Base-by-base conservation (phyloP, 2,113 vertebrate species). In the Hippocampus barbouri region DNA sequence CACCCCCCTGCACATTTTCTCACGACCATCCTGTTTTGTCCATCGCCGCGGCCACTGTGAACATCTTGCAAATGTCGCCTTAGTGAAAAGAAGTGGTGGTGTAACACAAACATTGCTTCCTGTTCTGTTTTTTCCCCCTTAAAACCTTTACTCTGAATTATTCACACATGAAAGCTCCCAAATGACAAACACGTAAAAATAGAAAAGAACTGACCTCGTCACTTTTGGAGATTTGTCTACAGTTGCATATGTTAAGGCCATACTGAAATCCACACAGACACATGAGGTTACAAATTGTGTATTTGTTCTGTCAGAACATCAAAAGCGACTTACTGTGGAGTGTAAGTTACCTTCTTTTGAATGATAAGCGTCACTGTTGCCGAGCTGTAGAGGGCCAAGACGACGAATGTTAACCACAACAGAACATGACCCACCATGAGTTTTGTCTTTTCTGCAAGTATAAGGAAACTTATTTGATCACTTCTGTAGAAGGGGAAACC, bases 331-430 rank as follows among this genome's bases (percentile, higher is more conserved):
- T 6, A 38, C 5, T 38, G 5, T 38, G 34, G 34, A 11, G 0
- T 40, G 5, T 2, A 40, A n/a, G 8, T 76, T 82, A 91, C 90
- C 89, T 87, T 90, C 79, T 90, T 92, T 12, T 75, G 18, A 66
- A 89, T 45, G 20, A 88, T 76, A 9, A 91, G 72, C 0, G 54
- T 51, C 69, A 86, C 38, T 43, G 90, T 1, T 2, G 38, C 70
- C 38, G 86, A 16, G 69, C 73, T 89, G 77, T 87, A 91, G 62
- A 87, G 30, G 51, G 57, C 47, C 75, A 90, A 49, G 14, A 91
- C 66, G 41, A 38, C 40, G 45, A 86, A 86, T 4, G 75, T 71
- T 25, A 73, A 3, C 73, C 73, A 87, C 65, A 90, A 18, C 30
- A 86, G 71, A 68, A 79, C 56, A 10, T 40, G 1, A 21, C 0